These are phyloP conservation scores for Caenorhabditis latens DNA, from an alignment of 1,140 invertebrate species.

Conservation along the genomic window DNA sequence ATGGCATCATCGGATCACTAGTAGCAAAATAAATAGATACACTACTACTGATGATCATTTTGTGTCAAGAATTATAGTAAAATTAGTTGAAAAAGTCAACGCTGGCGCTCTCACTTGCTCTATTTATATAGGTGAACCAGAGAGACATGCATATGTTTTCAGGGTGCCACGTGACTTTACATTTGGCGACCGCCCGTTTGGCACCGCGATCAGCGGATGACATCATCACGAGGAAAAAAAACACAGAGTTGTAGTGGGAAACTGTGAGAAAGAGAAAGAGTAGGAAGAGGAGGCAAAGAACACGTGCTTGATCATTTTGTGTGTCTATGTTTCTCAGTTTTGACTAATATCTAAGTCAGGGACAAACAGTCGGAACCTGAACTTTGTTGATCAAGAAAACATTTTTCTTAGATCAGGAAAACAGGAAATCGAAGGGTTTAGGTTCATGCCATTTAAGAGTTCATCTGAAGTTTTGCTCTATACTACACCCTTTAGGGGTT, in stretches of 20 bases:
- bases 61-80: neutral
- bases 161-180: slow-evolving; percentile 10
- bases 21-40: neutral
- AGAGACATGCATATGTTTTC: slow-evolving; percentile 15
- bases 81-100: neutral
- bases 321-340: slow-evolving; percentile 8
- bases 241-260: slow-evolving; percentile 26
- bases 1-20: slow-evolving; percentile 34
- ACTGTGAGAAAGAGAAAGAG: neutral
- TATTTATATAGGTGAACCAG: slow-evolving; percentile 6
- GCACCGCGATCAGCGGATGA: slow-evolving; percentile 34
- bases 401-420: slow-evolving; percentile 25
- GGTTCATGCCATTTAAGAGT: neutral
- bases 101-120: neutral
- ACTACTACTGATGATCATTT: neutral
- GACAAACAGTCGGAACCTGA: slow-evolving; percentile 28
- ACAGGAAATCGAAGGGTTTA: neutral
- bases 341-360: neutral
- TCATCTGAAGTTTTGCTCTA: too few species aligned
- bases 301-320: slow-evolving; percentile 23
- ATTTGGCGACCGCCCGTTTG: neutral
- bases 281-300: neutral
- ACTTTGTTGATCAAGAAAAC: slow-evolving; percentile 46
- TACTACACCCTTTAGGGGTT: too few species aligned
- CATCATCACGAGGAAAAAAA: slow-evolving; percentile 48